Base-by-base conservation (phyloP, 2,888 invertebrate species). In the Philopedon plagiatum region DNA sequence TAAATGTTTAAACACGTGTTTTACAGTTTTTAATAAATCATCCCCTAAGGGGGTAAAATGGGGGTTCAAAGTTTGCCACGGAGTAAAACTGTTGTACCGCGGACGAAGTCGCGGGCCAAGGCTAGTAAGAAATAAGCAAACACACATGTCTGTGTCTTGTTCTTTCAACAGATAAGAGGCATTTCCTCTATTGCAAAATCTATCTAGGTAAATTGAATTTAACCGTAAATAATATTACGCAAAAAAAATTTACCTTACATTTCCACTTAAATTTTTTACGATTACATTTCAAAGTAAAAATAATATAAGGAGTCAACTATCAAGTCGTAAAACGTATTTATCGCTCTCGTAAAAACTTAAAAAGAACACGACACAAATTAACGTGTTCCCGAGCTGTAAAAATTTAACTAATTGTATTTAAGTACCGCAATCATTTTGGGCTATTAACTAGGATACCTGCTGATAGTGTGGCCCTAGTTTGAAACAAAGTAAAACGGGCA, bases 311-410 rank as follows among this genome's bases (percentile, higher is more conserved):
- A 41, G 41, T 44, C 44, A 8, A 44, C 41, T 44, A 60, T 60
- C 23, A 44, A 44, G 29, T 44, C 60, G 60, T 67, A 37, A 67
- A 67, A 51, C 26, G 18, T 44, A 46, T 66, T 67, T 67, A 67
- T 49, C 19, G 29, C 51, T 0, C 1, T 29, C 51, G 51, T 67
- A 37, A 60, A 67, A 60, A 44, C 34, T 21, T 3, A 49, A 56
- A 56, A 56, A 44, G 54, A 19, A 68, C 49, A 51, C 21, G 46
- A 49, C 51, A 32, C 56, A 51, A 68, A 68, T 67, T 60, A 46
- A 49, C 37, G 58, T 39, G 58, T 44, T 46, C n/a, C 15, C 29
- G 34, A 58, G 58, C 58, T 21, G 39, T 58, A 58, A 60, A 67
- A 67, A 46, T 67, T 44, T 21, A 44, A 32, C 58, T 51, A 67